Evolutionary conservation across 2,113 vertebrate species (phyloP).

Genomic region (Hystrix cristata): DNA sequence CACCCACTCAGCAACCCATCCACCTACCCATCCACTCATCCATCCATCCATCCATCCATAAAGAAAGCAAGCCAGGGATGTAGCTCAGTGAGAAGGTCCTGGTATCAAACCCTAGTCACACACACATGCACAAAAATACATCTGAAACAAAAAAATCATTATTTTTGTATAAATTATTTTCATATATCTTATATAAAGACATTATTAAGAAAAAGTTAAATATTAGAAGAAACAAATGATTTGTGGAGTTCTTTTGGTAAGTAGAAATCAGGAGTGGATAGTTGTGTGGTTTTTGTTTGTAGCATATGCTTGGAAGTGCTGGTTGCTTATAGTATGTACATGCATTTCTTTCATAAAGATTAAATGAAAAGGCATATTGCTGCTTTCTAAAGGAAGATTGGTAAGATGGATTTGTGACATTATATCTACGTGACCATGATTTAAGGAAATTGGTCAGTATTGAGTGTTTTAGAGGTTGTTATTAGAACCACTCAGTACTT

Average conservation of each 20-base stretch:
- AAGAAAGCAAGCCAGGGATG: not conserved
- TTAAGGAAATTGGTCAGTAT: conserved; percentile 17
- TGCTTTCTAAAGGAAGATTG: conserved; percentile 3
- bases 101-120: not conserved
- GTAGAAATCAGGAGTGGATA: not conserved
- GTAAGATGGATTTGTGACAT: conserved; percentile 16
- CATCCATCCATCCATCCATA: not conserved
- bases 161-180: not conserved
- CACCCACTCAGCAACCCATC: not conserved
- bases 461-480: not conserved
- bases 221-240: not conserved
- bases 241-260: conserved; percentile 31
- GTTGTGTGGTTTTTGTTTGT: not conserved
- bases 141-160: not conserved
- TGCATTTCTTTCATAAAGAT: conserved; percentile 13
- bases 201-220: conserved; percentile 13
- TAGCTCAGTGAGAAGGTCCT: not conserved
- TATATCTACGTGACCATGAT: not conserved
- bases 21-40: not conserved
- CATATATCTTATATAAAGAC: not conserved
- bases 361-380: not conserved
- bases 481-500: not conserved
- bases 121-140: not conserved
- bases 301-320: conserved; percentile 4
- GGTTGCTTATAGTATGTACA: not conserved